These are phyloP conservation scores for Helicorthomorpha holstii DNA, from an alignment of 1,140 invertebrate genomes.

Conservation along the genomic window DNA sequence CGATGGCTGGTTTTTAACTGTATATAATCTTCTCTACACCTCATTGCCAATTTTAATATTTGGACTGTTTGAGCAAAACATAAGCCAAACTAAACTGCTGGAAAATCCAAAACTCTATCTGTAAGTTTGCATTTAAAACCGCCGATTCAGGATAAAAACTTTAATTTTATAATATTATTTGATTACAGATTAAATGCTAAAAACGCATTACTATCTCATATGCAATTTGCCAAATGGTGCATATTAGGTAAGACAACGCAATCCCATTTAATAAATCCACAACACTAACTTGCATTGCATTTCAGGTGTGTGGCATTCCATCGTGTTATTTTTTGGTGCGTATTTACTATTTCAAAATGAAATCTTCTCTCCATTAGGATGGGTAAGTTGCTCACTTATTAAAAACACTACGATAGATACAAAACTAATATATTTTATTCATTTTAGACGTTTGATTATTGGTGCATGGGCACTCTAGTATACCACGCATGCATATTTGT, in stretches of 20 bases:
- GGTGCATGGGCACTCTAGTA: slow-evolving; percentile 30
- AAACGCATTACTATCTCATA: slow-evolving; percentile 45
- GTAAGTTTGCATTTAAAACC: slow-evolving; percentile 13
- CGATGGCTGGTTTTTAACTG: slow-evolving; percentile 50
- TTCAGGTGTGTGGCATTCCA: slow-evolving; percentile 35
- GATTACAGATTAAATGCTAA: slow-evolving; percentile 29
- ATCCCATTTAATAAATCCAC: slow-evolving; percentile 23
- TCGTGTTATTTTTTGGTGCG: slow-evolving; percentile 34
- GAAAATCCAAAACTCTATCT: slow-evolving; percentile 48
- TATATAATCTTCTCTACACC: slow-evolving; percentile 57
- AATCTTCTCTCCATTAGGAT: slow-evolving; percentile 18
- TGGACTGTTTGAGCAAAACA: slow-evolving; percentile 51
- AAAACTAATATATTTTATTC: neutral
- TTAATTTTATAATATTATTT: slow-evolving; percentile 5
- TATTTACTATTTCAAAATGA: slow-evolving; percentile 24
- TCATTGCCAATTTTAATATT: slow-evolving; percentile 48
- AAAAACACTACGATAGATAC: slow-evolving; percentile 2
- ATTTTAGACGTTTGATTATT: neutral
- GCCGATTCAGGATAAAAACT: neutral
- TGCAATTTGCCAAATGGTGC: slow-evolving; percentile 46
- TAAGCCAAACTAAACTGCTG: slow-evolving; percentile 37
- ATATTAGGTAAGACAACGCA: slow-evolving; percentile 16
- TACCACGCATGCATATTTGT: slow-evolving; percentile 30
- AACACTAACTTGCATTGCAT: slow-evolving; percentile 15
- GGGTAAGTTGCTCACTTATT: slow-evolving; percentile 19